Evolutionary conservation across 64 coral and sea anemone genomes (phyloP).

Genomic region (Stylophora pistillata): DNA sequence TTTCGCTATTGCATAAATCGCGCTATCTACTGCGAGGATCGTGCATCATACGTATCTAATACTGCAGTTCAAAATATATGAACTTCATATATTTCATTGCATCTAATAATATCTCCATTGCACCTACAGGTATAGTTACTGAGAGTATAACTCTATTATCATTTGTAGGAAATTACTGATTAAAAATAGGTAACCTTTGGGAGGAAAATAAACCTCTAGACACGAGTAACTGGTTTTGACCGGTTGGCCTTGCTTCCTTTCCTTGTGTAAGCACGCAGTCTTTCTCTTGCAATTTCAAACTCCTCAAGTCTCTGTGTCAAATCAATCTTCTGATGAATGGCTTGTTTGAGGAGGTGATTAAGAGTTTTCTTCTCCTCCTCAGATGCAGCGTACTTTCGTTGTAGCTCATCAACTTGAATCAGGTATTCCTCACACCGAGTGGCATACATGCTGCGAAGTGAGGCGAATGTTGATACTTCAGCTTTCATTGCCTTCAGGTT

Average conservation of each 20-base stretch:
- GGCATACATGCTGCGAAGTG: conserved; percentile 91
- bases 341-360: conserved; percentile 95
- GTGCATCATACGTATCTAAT: no score
- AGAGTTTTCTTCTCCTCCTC: conserved; percentile 99
- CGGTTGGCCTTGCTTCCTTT: conserved; percentile 43
- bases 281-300: conserved; percentile 95
- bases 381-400: conserved; percentile 79
- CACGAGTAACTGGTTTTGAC: conserved; percentile 65
- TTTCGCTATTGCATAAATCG: no score
- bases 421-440: conserved; percentile 92
- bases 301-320: conserved; percentile 97
- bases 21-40: no score
- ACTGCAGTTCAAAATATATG: no score
- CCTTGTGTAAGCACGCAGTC: conserved; percentile 89
- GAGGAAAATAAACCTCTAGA: conserved; percentile 5
- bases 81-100: no score
- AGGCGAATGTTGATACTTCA: conserved; percentile 90
- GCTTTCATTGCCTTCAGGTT: conserved; percentile 95
- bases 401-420: conserved; percentile 86
- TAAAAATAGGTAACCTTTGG: not conserved
- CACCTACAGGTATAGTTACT: no score
- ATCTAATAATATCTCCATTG: no score
- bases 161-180: not conserved
- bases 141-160: no score
- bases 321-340: conserved; percentile 98